Evolutionary conservation across 2,888 invertebrate genomes (phyloP).

Genomic region (Hyles lineata): DNA sequence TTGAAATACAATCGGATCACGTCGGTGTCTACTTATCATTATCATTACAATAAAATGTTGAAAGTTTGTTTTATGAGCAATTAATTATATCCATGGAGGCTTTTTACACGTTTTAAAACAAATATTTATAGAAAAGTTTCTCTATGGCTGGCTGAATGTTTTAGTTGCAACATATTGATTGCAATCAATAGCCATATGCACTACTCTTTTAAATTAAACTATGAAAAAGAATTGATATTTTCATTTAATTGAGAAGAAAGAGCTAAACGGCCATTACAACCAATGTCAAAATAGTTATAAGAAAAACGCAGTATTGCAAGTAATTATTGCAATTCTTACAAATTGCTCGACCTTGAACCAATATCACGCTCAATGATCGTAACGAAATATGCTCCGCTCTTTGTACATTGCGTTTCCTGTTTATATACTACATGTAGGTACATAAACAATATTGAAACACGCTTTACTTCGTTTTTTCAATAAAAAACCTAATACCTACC

Average conservation of each 20-base stretch:
- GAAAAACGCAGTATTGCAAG: not conserved
- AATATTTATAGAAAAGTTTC: too few relatives aligned
- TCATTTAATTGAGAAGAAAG: not conserved
- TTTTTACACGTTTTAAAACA: too few relatives aligned
- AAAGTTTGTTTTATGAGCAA: not conserved
- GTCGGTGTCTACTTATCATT: not conserved
- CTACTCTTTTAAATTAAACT: too few relatives aligned
- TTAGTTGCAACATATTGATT: too few relatives aligned
- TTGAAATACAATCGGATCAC: not conserved
- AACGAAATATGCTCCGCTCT: conserved; percentile 4
- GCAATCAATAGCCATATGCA: too few relatives aligned
- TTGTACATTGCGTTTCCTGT: conserved; percentile 18
- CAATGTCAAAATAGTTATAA: not conserved
- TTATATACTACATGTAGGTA: not conserved
- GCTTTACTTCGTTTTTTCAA: too few relatives aligned
- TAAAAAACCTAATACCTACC: too few relatives aligned
- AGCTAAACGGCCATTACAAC: not conserved
- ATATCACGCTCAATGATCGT: not conserved
- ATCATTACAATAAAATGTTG: not conserved
- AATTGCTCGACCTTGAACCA: conserved; percentile 14
- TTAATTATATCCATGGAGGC: too few relatives aligned
- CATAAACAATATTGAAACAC: not conserved
- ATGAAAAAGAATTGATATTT: not conserved
- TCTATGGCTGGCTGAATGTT: too few relatives aligned
- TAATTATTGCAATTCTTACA: not conserved